A percentile compares a stretch with the other conserved stretches of the same genome.
phyloP scores from a whole-genome alignment of 2,797 vertebrate species.

The Acridotheres tristis region DNA sequence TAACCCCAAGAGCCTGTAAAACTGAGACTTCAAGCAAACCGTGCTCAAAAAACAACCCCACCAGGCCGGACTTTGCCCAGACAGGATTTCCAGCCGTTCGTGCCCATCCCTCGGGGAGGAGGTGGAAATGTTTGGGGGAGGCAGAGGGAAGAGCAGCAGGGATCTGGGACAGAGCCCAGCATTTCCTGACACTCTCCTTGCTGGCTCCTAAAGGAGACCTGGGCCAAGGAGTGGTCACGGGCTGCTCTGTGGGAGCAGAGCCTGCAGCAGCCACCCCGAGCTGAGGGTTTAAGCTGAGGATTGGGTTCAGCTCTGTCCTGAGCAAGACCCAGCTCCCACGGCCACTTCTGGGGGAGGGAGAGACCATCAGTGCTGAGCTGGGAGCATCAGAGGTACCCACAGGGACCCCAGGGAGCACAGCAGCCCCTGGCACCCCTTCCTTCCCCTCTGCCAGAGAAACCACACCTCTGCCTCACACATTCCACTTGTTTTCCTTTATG shows the following conservation, averaged over 20 bases:
- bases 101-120: not conserved
- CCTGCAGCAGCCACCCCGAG: not conserved
- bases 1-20: not conserved
- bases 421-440: not conserved
- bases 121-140: not conserved
- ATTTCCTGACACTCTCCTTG: not conserved
- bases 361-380: accelerated
- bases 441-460: not conserved
- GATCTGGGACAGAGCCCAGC: not conserved
- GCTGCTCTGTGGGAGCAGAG: not conserved
- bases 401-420: not conserved
- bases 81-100: not conserved
- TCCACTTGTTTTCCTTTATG: constrained; percentile 15
- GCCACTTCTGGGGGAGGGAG: not conserved
- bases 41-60: not conserved
- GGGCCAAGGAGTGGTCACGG: not conserved
- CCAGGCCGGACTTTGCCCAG: not conserved
- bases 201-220: not conserved
- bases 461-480: not conserved
- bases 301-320: accelerated
- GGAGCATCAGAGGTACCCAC: accelerated
- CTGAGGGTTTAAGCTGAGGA: accelerated
- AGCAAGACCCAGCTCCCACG: not conserved
- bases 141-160: not conserved
- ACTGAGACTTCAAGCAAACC: not conserved